These are phyloP conservation scores for Scrobipalpa costella DNA, from an alignment of 2,888 invertebrate species.

Conservation along the genomic window DNA sequence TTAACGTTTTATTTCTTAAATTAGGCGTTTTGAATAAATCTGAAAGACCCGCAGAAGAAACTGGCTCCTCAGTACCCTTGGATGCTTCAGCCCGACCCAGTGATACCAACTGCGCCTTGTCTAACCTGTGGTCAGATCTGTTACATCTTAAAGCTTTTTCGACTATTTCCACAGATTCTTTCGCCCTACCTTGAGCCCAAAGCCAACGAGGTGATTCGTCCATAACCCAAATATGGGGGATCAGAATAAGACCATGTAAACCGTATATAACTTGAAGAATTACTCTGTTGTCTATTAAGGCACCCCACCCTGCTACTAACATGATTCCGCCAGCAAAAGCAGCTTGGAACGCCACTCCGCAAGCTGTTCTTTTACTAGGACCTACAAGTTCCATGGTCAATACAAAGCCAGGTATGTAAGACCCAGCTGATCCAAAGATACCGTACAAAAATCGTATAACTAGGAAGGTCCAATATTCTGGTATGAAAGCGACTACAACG, in stretches of 20 bases:
- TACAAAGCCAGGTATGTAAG: slow-evolving; percentile 85
- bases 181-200: slow-evolving; percentile 89
- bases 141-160: slow-evolving; percentile 89
- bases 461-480: slow-evolving; percentile 88
- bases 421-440: slow-evolving; percentile 91
- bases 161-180: slow-evolving; percentile 88
- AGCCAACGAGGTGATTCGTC: slow-evolving; percentile 95
- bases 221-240: slow-evolving; percentile 93
- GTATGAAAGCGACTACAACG: slow-evolving; percentile 88
- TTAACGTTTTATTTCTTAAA: slow-evolving; percentile 88
- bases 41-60: slow-evolving; percentile 79
- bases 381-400: slow-evolving; percentile 92
- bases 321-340: slow-evolving; percentile 91
- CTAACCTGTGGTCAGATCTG: slow-evolving; percentile 81
- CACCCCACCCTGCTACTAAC: slow-evolving; percentile 92
- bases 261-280: slow-evolving; percentile 90
- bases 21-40: slow-evolving; percentile 92
- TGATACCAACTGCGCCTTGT: slow-evolving; percentile 84
- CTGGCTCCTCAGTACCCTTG: slow-evolving; percentile 54
- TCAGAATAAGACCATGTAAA: slow-evolving; percentile 85
- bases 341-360: slow-evolving; percentile 90
- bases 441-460: slow-evolving; percentile 86
- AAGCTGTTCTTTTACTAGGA: slow-evolving; percentile 87
- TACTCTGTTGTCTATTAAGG: slow-evolving; percentile 86
- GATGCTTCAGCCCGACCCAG: slow-evolving; percentile 77